A percentile compares a stretch with the other conserved stretches of the same genome.
phyloP scores from a whole-genome alignment of 1,140 invertebrate species.

The Zaprionus capensis region DNA sequence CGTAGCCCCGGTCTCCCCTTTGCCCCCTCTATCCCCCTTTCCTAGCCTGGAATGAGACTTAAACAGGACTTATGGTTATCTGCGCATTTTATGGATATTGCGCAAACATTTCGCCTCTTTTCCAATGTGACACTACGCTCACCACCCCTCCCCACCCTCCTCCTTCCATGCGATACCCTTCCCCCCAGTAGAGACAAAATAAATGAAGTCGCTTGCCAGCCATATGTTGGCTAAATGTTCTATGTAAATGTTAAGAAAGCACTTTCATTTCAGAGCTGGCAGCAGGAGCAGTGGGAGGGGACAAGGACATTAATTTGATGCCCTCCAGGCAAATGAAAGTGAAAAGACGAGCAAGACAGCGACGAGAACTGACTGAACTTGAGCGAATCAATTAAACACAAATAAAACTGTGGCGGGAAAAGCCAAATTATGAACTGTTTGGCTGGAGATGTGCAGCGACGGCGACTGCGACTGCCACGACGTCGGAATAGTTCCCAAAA shows the following conservation, averaged over 20 bases:
- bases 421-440: slow-evolving; percentile 59
- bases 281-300: slow-evolving; percentile 1
- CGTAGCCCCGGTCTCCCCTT: slow-evolving; percentile 3
- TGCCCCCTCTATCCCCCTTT: neutral
- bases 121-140: slow-evolving; percentile 43
- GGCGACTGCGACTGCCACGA: no score
- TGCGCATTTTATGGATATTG: slow-evolving; percentile 84
- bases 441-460: neutral
- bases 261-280: slow-evolving; percentile 63
- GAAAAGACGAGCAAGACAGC: slow-evolving; percentile 32
- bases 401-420: slow-evolving; percentile 39
- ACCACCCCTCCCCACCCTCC: neutral
- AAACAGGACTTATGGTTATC: slow-evolving; percentile 84
- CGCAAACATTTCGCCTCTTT: slow-evolving; percentile 50
- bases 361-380: neutral
- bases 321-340: slow-evolving; percentile 48
- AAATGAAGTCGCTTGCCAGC: slow-evolving; percentile 76
- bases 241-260: slow-evolving; percentile 76
- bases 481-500: slow-evolving; percentile 42
- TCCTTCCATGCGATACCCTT: no score
- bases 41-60: slow-evolving; percentile 63
- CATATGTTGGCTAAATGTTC: slow-evolving; percentile 75
- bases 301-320: slow-evolving; percentile 67
- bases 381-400: slow-evolving; percentile 52
- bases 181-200: slow-evolving; percentile 36